A percentile compares a stretch with the other conserved stretches of the same genome.
Evolutionary conservation across 2,797 vertebrate genomes (phyloP).

Genomic region (Otolemur crassicaudatus): DNA sequence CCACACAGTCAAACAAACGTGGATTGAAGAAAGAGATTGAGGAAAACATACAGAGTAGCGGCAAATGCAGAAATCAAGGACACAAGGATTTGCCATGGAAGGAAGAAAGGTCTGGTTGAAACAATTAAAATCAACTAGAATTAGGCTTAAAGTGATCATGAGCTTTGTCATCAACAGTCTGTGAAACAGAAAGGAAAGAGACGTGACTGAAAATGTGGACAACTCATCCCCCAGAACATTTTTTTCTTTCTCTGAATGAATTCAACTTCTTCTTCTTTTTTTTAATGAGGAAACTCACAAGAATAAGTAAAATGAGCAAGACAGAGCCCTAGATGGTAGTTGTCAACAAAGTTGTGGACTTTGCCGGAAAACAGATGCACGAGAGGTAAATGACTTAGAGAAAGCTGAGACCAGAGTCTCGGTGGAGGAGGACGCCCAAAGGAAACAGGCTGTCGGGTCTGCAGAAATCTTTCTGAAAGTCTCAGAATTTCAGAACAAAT

Average conservation of each 20-base stretch:
- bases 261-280: background rate
- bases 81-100: background rate
- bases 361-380: background rate
- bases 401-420: background rate
- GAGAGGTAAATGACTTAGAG: background rate
- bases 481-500: background rate
- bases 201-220: background rate
- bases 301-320: background rate
- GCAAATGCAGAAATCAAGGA: background rate
- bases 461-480: background rate
- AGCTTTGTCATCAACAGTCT: background rate
- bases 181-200: background rate
- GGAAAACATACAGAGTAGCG: background rate
- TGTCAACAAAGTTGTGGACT: background rate
- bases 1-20: background rate
- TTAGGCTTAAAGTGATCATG: background rate
- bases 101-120: background rate
- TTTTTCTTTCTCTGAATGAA: background rate
- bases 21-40: background rate
- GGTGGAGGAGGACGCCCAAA: accelerated
- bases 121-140: background rate
- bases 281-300: background rate
- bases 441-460: background rate
- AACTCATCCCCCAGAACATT: background rate
- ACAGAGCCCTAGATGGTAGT: background rate